Evolutionary conservation across 2,797 vertebrate species (phyloP), one percentile per base, ranked within the genome.

Genomic region (Catharus ustulatus): DNA sequence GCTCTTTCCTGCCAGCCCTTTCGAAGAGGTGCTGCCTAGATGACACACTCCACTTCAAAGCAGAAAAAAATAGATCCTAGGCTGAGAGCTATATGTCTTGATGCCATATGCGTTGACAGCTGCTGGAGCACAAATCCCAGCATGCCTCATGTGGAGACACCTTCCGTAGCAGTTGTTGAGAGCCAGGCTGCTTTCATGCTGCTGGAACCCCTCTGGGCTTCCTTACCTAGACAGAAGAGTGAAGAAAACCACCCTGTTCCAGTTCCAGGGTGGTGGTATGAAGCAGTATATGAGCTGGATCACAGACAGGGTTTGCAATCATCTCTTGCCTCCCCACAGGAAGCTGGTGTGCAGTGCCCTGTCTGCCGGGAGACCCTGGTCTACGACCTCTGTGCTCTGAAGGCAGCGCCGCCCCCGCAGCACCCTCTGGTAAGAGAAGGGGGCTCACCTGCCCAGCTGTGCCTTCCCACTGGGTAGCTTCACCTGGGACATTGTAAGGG

Each of bases 311-410:
- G n/a, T 45, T 79, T 77, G 69, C 59, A 73, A 3, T 92, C 85
- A 30, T 51, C 77, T 96, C 46, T 87, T 34, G 32, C 67, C 67
- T 93, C 81, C 73, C 64, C 18, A 14, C 90, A 99, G 98, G 98
- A 98, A 69, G 97, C 98, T 5, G 97, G 97, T 6, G 99, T 99
- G 76, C 98, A 98, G 87, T 99, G 99, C 96, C 99, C 99, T 0
- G 99, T 99, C 80, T 99, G 99, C 89, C 96, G 99, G 83, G 99
- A 99, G 88, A 96, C 98, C 24, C 96, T 99, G 23, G 97, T 95
- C 5, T 99, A 99, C 0, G 98, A 99, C 32, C 97, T 99, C 6
- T 94, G 96, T 4, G 97, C 97, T 85, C 98, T 99, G 66, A 98
- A 99, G 96, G 98, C 98, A 21, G 98, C 98, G 0, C 98, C 98